A percentile compares a stretch with the other conserved stretches of the same genome.
phyloP scores from a whole-genome alignment of 2,888 invertebrate species.

The Drosophila meridiana region DNA sequence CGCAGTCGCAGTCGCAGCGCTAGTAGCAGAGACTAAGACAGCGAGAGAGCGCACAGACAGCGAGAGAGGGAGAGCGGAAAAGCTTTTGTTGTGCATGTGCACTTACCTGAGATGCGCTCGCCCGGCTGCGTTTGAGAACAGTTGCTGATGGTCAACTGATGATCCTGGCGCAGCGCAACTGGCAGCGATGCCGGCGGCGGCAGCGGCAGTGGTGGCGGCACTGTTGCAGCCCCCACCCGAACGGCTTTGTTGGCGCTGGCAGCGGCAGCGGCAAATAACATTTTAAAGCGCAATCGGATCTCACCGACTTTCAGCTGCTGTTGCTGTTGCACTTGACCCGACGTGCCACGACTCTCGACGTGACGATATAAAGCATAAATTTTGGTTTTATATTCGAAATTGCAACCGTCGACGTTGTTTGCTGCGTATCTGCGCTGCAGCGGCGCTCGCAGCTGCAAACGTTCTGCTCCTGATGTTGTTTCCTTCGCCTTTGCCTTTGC shows the following conservation, averaged over 20 bases:
- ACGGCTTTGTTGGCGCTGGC: conserved; percentile 58
- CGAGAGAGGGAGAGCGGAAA: conserved; percentile 11
- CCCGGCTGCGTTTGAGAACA: conserved; percentile 49
- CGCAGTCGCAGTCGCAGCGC: background rate
- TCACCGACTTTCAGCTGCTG: conserved; percentile 76
- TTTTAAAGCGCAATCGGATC: conserved; percentile 71
- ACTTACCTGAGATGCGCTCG: conserved; percentile 68
- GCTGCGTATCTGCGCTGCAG: conserved; percentile 66
- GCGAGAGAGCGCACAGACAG: background rate
- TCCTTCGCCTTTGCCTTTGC: background rate
- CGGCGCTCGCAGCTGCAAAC: conserved; percentile 58
- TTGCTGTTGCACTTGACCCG: conserved; percentile 80
- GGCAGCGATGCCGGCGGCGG: conserved; percentile 46
- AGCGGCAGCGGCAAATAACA: conserved; percentile 79
- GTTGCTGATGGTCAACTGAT: conserved; percentile 57
- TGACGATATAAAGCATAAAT: conserved; percentile 80
- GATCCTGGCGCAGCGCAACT: conserved; percentile 50
- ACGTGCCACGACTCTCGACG: conserved; percentile 77
- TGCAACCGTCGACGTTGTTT: conserved; percentile 74
- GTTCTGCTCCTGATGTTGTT: conserved; percentile 32
- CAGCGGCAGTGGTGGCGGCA: conserved; percentile 43
- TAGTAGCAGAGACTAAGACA: background rate
- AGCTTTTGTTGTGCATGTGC: conserved; percentile 30
- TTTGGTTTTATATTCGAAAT: conserved; percentile 80
- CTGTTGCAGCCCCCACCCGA: conserved; percentile 42